A percentile compares a stretch with the other conserved stretches of the same genome.
phyloP scores from a whole-genome alignment of 2,113 vertebrate genomes.

The Poeciliopsis retropinna region DNA sequence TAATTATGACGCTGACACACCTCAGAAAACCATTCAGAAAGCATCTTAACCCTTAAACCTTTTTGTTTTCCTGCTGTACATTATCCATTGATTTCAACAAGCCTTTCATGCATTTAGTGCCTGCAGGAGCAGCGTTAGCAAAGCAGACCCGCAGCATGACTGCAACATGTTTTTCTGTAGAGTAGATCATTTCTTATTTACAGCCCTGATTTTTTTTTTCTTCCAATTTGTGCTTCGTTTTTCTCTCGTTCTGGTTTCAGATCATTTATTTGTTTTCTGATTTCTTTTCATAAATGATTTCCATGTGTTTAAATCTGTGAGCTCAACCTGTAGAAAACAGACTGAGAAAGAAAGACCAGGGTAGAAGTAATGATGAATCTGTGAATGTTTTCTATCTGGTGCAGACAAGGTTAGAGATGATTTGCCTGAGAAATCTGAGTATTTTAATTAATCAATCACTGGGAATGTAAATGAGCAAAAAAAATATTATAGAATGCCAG shows the following conservation, averaged over 20 bases:
- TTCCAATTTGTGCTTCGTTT: not conserved
- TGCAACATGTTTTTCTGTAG: not conserved
- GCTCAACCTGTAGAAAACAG: not conserved
- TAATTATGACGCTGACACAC: no score
- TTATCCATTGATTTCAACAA: not conserved
- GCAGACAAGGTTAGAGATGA: not conserved
- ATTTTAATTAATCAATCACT: not conserved
- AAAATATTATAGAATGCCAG: not conserved
- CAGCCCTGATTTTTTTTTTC: not conserved
- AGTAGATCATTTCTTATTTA: not conserved
- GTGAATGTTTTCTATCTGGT: not conserved
- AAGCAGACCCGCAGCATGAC: not conserved
- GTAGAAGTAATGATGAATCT: not conserved
- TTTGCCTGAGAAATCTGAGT: not conserved
- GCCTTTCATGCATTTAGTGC: not conserved
- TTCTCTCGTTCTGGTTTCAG: not conserved
- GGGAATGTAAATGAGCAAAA: not conserved
- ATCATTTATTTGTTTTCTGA: not conserved
- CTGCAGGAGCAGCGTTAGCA: not conserved
- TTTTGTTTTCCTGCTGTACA: not conserved
- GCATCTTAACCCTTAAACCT: not conserved
- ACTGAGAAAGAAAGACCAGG: not conserved
- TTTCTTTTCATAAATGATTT: not conserved
- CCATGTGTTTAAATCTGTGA: not conserved
- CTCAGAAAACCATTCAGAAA: not conserved